Evolutionary conservation across 2,888 invertebrate species (phyloP).

Genomic region (Pherbina coryleti): DNA sequence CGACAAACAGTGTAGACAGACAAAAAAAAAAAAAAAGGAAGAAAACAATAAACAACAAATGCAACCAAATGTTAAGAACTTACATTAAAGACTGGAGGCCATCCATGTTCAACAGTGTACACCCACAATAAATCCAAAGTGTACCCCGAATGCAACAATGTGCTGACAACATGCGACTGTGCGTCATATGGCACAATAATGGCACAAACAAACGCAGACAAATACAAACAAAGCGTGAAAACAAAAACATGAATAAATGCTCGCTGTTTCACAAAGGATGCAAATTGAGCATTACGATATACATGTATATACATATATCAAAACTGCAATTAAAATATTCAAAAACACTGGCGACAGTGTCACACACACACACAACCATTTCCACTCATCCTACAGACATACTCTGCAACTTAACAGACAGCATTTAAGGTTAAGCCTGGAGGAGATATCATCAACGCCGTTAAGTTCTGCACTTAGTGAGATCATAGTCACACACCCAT

Average conservation of each 20-base stretch:
- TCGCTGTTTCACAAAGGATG: slow-evolving; percentile 17
- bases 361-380: background rate
- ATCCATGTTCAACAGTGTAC: too few species aligned
- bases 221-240: background rate
- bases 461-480: too few species aligned
- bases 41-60: background rate
- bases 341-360: background rate
- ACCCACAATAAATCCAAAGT: background rate
- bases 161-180: slow-evolving; percentile 22
- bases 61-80: background rate
- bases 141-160: slow-evolving; percentile 5
- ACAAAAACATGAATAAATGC: background rate
- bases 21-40: background rate
- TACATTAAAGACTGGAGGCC: background rate
- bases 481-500: too few species aligned
- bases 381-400: too few species aligned
- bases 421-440: too few species aligned
- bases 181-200: background rate
- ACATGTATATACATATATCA: background rate
- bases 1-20: background rate
- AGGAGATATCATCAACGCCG: too few species aligned
- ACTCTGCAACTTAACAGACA: too few species aligned
- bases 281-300: slow-evolving; percentile 12
- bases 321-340: slow-evolving; percentile 27
- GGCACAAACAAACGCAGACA: background rate